phyloP scores from a whole-genome alignment of 2,888 invertebrate species.

The Euplexia lucipara region DNA sequence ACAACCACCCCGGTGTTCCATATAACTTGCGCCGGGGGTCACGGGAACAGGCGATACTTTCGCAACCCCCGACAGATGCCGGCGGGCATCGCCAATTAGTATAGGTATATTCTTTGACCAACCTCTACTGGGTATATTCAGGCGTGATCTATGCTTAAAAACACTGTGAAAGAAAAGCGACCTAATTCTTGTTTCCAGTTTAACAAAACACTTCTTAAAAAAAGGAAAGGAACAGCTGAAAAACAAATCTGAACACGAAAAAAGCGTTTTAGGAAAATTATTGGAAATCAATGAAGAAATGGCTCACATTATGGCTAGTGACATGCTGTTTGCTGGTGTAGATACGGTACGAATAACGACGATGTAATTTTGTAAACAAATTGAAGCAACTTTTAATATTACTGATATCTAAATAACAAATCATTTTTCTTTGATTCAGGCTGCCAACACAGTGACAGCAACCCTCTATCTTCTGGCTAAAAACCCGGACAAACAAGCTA shows the following conservation, averaged over 20 bases:
- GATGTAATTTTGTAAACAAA: neutral
- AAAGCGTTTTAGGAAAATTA: slow-evolving; percentile 92
- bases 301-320: slow-evolving; percentile 92
- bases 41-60: too few relatives aligned
- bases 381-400: neutral
- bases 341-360: slow-evolving; percentile 91
- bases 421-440: slow-evolving; percentile 75
- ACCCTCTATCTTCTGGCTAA: slow-evolving; percentile 92
- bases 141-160: too few relatives aligned
- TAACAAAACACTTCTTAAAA: slow-evolving; percentile 61
- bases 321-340: slow-evolving; percentile 93
- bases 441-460: slow-evolving; percentile 89
- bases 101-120: too few relatives aligned
- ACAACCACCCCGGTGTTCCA: too few relatives aligned
- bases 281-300: slow-evolving; percentile 90
- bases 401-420: too few relatives aligned
- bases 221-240: slow-evolving; percentile 71
- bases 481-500: slow-evolving; percentile 92
- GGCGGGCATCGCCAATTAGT: too few relatives aligned
- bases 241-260: slow-evolving; percentile 73
- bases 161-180: neutral
- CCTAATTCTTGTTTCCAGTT: slow-evolving; percentile 16
- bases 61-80: too few relatives aligned
- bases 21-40: too few relatives aligned
- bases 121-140: too few relatives aligned